phyloP scores from a whole-genome alignment of 2,888 invertebrate genomes.

The Aquatica leii region DNA sequence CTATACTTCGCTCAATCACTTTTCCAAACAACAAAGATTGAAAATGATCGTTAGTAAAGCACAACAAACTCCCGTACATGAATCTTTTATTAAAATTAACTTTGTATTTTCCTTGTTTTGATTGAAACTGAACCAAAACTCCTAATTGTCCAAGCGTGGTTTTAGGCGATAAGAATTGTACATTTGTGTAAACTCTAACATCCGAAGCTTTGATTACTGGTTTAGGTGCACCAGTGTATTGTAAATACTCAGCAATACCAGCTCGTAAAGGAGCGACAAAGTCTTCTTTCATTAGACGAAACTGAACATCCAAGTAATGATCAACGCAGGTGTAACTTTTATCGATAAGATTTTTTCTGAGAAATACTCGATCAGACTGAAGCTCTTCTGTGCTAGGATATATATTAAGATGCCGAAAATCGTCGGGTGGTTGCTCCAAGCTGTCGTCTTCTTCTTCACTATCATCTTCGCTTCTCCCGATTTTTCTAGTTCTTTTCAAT shows the following conservation, averaged over 20 bases:
- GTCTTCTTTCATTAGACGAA: slow-evolving; percentile 80
- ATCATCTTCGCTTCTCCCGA: background rate
- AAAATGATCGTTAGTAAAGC: slow-evolving; percentile 76
- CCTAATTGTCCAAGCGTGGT: slow-evolving; percentile 61
- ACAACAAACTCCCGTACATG: slow-evolving; percentile 76
- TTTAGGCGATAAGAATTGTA: slow-evolving; percentile 59
- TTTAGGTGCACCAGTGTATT: slow-evolving; percentile 8
- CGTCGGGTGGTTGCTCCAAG: slow-evolving; percentile 59
- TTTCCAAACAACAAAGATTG: slow-evolving; percentile 73
- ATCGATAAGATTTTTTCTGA: slow-evolving; percentile 67
- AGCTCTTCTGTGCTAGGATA: slow-evolving; percentile 63
- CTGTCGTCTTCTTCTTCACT: slow-evolving; percentile 53
- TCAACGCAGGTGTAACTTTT: slow-evolving; percentile 71
- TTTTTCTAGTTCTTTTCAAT: slow-evolving; percentile 3
- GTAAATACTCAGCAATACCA: slow-evolving; percentile 62
- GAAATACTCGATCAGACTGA: slow-evolving; percentile 55
- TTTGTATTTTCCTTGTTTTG: slow-evolving; percentile 48
- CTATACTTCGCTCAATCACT: slow-evolving; percentile 67
- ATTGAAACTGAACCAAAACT: slow-evolving; percentile 51
- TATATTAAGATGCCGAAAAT: slow-evolving; percentile 65
- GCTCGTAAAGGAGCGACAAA: slow-evolving; percentile 76
- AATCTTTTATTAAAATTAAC: slow-evolving; percentile 67
- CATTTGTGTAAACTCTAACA: slow-evolving; percentile 62
- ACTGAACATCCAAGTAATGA: slow-evolving; percentile 83
- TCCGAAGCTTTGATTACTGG: slow-evolving; percentile 29